Evolutionary conservation across 2,113 vertebrate genomes (phyloP), one percentile per base, ranked within the genome.

Genomic region (Nothoprocta pentlandii): DNA sequence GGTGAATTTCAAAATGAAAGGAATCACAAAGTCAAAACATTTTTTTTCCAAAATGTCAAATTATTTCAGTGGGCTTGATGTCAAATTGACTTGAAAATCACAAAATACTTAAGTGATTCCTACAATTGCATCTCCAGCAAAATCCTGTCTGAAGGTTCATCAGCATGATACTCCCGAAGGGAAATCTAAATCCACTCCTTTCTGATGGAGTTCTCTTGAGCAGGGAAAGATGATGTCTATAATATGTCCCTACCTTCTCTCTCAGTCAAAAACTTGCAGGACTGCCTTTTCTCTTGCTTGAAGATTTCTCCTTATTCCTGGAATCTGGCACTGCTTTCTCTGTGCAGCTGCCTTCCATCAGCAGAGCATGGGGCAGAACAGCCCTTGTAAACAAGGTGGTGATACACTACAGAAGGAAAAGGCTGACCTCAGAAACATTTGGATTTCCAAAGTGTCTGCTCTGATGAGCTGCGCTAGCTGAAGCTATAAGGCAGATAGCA

Each of bases 361-460:
- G 12, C 4, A 3, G 83, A 94, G 66, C 32, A 30, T 66, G 74
- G 80, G 76, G 62, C 53, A 89, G 85, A 88, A 64, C 21, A 79
- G 68, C 41, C 83, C 64, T 89, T 86, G 73, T 95, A 95, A 95
- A 92, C 32, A 84, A 88, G 80, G 47, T 68, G 19, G 34, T 93
- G 92, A 84, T 90, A 62, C 32, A 39, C 69, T 91, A 78, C 62
- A 95, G 79, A 46, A 91, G 62, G n/a, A 89, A 68, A 69, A 68
- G 41, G 53, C n/a, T 90, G 47, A 81, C 80, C 73, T 95, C 87
- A 81, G 84, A 93, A 94, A 90, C 58, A 80, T 76, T 86, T 92
- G 83, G 26, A 61, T 90, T 95, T 93, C 53, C 51, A 41, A 84
- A 79, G 64, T 71, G 61, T 81, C 82, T 90, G 12, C 1, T 78